Evolutionary conservation across 1,140 invertebrate genomes (phyloP).

Genomic region (Lamellibrachia luymesi): DNA sequence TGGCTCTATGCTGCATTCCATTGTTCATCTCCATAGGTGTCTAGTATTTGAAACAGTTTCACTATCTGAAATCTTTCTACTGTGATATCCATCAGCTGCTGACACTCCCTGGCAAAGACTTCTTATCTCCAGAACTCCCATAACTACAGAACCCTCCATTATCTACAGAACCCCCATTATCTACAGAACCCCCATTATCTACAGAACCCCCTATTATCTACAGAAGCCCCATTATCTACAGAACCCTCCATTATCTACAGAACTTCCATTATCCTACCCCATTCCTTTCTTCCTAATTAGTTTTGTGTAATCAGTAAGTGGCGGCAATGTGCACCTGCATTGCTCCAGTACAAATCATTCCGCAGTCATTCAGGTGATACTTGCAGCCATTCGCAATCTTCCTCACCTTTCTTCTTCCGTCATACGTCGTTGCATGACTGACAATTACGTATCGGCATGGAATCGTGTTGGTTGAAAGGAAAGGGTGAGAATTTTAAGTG

Average conservation of each 20-base stretch:
- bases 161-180: not conserved
- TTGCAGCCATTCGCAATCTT: not conserved
- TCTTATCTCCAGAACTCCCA: not conserved
- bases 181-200: not conserved
- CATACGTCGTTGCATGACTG: not conserved
- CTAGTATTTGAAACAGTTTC: not conserved
- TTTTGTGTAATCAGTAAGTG: not conserved
- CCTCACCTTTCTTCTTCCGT: no score
- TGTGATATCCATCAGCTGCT: not conserved
- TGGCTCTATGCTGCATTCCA: not conserved
- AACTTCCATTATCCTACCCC: not conserved
- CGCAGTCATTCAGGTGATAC: not conserved
- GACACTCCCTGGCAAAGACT: not conserved
- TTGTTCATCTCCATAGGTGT: not conserved
- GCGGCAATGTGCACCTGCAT: not conserved
- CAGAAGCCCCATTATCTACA: not conserved
- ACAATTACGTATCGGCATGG: not conserved
- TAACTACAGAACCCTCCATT: not conserved
- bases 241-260: not conserved
- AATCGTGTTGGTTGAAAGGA: not conserved
- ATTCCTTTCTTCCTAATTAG: not conserved
- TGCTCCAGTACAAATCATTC: not conserved
- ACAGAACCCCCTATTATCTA: not conserved
- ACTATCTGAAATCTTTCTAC: constrained; percentile 4
- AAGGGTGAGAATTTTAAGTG: not conserved